Base-by-base conservation (phyloP, 2,797 vertebrate genomes). In the Hoplostethus atlanticus region DNA sequence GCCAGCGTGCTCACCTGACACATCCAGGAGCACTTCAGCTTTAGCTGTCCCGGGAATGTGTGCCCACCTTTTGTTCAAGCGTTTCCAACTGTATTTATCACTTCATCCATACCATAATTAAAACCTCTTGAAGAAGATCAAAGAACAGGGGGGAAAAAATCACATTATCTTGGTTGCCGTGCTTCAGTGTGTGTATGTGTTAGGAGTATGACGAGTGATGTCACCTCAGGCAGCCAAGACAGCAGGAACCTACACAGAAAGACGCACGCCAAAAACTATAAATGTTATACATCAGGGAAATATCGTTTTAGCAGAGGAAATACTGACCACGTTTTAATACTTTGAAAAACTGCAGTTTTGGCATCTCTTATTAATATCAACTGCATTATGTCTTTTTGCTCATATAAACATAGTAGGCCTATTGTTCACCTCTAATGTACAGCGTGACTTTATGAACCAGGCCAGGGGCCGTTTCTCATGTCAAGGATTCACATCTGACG, bases 1-100 rank as follows among this genome's bases (percentile, higher is more conserved):
- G 83, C 85, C 88, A 89, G 70, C 36, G 13, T 1, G 9, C 77
- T 91, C 86, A 91, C 87, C 91, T 92, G 89, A 87, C 80, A 90
- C 88, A n/a, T 91, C 80, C 73, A 55, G 54, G 76, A 82, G 71
- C 36, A 5, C 36, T 57, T 42, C 71, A 50, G 84, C 58, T 48
- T 84, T 71, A 80, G 81, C 65, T 36, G 64, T 44, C 46, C 50
- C 71, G 81, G 87, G 84, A 89, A 91, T 87, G 89, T 84, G 83
- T 75, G 61, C 75, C 66, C 70, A 73, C 76, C 0, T 21, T 34
- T 6, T 36, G 74, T 72, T 80, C 64, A 71, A 78, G 71, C 64
- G 21, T 73, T 75, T 85, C 74, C 54, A 44, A 69, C 73, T 61
- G 52, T 56, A 65, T 81, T 85, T 56, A 79, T 77, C 73, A 77